phyloP scores from a whole-genome alignment of 1,140 invertebrate genomes.

The Solenopsis fugax region DNA sequence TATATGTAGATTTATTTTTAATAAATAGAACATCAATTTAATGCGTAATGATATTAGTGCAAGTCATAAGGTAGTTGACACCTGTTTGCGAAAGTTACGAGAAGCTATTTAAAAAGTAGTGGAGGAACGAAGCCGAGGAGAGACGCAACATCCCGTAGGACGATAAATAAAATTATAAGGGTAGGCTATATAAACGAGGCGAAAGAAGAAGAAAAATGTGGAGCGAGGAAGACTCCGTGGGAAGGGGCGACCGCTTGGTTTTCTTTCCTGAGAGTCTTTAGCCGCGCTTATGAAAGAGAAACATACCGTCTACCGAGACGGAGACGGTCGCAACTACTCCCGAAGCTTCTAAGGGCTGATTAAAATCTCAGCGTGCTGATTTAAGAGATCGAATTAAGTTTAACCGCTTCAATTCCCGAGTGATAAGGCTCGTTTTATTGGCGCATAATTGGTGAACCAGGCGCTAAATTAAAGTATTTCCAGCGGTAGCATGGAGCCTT shows the following conservation, averaged over 20 bases:
- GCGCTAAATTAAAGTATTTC: constrained; percentile 47
- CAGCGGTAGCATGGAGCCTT: neutral
- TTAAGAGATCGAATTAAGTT: constrained; percentile 55
- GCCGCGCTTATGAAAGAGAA: constrained; percentile 56
- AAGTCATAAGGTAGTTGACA: constrained; percentile 42
- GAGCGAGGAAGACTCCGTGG: neutral
- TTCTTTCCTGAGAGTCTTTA: constrained; percentile 46
- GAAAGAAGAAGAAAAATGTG: constrained; percentile 39
- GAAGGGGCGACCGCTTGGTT: neutral
- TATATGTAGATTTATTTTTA: neutral
- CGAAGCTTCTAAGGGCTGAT: constrained; percentile 57
- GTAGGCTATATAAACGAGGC: neutral
- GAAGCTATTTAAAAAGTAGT: constrained; percentile 29
- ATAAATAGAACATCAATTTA: constrained; percentile 57
- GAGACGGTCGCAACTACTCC: neutral
- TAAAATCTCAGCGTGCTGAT: constrained; percentile 62
- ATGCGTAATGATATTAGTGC: constrained; percentile 29
- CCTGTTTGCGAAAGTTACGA: constrained; percentile 61
- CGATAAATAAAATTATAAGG: constrained; percentile 65
- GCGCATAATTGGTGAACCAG: constrained; percentile 14
- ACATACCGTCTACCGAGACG: constrained; percentile 28
- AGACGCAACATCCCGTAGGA: constrained; percentile 2
- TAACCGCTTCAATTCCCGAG: constrained; percentile 50
- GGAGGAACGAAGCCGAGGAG: constrained; percentile 2
- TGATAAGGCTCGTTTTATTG: constrained; percentile 47